phyloP scores from a whole-genome alignment of 2,888 invertebrate genomes.

The Allacma fusca region DNA sequence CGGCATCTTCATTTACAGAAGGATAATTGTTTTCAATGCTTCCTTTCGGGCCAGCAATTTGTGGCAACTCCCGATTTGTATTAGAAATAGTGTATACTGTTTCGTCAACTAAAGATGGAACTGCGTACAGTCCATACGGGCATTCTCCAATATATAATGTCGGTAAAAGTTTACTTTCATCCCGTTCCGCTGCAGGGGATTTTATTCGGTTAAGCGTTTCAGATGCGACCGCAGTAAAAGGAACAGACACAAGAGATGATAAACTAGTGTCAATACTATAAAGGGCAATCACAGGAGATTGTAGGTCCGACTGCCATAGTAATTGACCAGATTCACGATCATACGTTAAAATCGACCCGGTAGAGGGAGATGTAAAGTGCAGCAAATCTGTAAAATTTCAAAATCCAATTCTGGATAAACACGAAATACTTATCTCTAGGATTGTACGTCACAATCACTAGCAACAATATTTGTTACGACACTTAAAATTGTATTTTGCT shows the following conservation, averaged over 20 bases:
- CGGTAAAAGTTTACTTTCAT: constrained; percentile 70
- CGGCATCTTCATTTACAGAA: background rate
- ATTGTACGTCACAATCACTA: too few relatives aligned
- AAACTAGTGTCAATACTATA: constrained; percentile 77
- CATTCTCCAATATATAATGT: constrained; percentile 93
- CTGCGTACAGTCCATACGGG: constrained; percentile 85
- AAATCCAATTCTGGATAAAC: too few relatives aligned
- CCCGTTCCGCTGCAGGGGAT: constrained; percentile 44
- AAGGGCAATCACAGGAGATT: constrained; percentile 89
- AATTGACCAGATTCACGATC: constrained; percentile 82
- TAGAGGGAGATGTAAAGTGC: constrained; percentile 90
- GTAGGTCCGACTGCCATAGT: constrained; percentile 86
- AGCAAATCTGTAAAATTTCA: constrained; percentile 86
- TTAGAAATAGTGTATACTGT: constrained; percentile 81
- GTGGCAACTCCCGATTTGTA: constrained; percentile 74
- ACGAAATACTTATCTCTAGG: too few relatives aligned
- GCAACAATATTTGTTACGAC: too few relatives aligned
- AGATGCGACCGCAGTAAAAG: constrained; percentile 88
- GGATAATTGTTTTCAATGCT: background rate
- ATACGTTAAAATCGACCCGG: constrained; percentile 84
- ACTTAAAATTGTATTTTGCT: background rate
- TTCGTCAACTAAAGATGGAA: constrained; percentile 91
- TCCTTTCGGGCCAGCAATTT: constrained; percentile 71
- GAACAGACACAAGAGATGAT: constrained; percentile 78
- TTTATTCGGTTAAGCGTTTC: constrained; percentile 72